Base-by-base conservation (phyloP, 2,888 invertebrate species). In the Leptodirus hochenwartii region DNA sequence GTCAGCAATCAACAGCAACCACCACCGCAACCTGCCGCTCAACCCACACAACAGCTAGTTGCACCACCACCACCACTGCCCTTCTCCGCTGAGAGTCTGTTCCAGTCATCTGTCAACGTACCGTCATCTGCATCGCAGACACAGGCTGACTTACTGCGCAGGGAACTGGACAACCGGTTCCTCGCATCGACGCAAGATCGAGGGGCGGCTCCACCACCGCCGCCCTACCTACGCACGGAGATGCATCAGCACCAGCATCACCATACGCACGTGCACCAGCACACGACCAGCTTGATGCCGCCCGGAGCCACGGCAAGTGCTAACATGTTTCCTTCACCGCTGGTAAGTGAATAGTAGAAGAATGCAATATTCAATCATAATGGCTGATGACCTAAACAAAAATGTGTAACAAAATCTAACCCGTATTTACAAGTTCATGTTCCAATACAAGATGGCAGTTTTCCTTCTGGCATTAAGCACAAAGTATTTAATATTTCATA, bases 211-310 rank as follows among this genome's bases (percentile, higher is more conserved):
- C 25, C 25, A 6, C 8, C 8, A 6, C 8, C 10, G 11, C 56
- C 47, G 34, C 47, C 73, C 29, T 73, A 72, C 43, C 64, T 77
- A 48, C 69, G 81, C 47, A 84, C 82, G 29, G 87, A 84, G 61
- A 76, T 85, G 69, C 87, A 85, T 56, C 85, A 85, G 61, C 87
- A 87, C 62, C 85, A 84, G 56, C 87, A 87, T 59, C 85, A 87
- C 51, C 87, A 85, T 54, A 82, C 82, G 30, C 82, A 85, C 57
- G 77, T 87, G 47, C 87, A 85, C 61, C 84, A 84, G 50, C 81
- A 82, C 53, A 77, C 79, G 41, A 66, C 78, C 33, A 66, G 73
- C 33, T 59, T 74, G 34, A 50, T 69, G 35, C 65, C 73, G 29
- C 54, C 64, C 32, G 51, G 62, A 38, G 53, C 61, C 34, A 55